Base-by-base conservation (phyloP, 2,797 vertebrate species). In the Pangasius krempfi region DNA sequence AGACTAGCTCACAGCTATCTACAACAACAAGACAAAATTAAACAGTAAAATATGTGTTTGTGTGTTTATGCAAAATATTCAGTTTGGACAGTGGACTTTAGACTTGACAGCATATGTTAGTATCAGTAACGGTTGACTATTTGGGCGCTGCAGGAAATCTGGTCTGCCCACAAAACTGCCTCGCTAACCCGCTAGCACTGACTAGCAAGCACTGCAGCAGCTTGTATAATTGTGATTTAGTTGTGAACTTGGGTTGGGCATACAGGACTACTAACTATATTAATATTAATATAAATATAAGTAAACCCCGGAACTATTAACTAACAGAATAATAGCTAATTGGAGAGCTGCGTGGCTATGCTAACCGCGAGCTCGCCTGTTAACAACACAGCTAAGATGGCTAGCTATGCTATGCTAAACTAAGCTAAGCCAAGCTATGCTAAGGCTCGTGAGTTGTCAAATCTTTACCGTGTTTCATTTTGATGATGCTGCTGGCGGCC, bases 391-490 rank as follows among this genome's bases (percentile, higher is more conserved):
- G 30, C 33, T 47, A 40, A 52, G n/a, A 14, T 1, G 14, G 58
- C 75, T 85, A 88, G 73, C 62, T 80, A 87, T 2, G 78, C 52
- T 33, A 78, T 10, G 44, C 44, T 12, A 70, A 22, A 20, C 60
- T 90, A 64, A 80, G 1, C 30, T 68, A 44, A 0, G 18, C 33
- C 47, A 64, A 0, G 12, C 25, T 68, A 84, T 13, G 86, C 70
- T 90, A 68, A 84, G 1, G 64, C 47, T 64, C 78, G 37, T 93
- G 52, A 82, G 64, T 66, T 68, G 20, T 20, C 56, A 85, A 89
- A 87, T 72, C 86, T 85, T 88, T 93, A 99, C 98, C 98, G 86
- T 98, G 97, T 95, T 99, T 99, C 98, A 99, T 98, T 95, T 98
- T 96, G 90, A 99, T 96, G 91, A 99, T 98, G 94, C 96, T 99